Evolutionary conservation across 2,888 invertebrate species (phyloP).

Genomic region (Drosophila paramelanica): DNA sequence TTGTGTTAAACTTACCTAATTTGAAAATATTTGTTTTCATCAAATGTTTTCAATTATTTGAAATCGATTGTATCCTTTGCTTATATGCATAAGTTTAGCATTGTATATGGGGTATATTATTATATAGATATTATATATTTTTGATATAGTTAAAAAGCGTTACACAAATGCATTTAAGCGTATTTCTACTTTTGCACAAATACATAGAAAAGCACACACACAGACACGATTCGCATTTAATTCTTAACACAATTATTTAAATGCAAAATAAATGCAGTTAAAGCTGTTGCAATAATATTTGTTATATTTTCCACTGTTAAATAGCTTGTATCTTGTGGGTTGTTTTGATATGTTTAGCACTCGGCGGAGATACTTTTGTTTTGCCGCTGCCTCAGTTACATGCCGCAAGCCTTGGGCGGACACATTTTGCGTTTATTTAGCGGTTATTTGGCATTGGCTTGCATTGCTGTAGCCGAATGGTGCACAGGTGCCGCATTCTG

Average conservation of each 20-base stretch:
- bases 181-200: conserved; percentile 11
- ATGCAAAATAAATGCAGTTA: conserved; percentile 59
- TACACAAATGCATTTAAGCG: conserved; percentile 36
- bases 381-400: conserved; percentile 37
- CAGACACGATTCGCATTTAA: conserved; percentile 7
- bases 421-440: conserved; percentile 21
- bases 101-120: conserved; percentile 36
- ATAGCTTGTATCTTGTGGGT: conserved; percentile 41
- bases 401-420: conserved; percentile 29
- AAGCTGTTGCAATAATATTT: conserved; percentile 33
- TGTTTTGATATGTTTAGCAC: conserved; percentile 62
- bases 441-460: conserved; percentile 40
- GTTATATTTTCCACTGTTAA: conserved; percentile 23
- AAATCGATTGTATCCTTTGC: conserved; percentile 46
- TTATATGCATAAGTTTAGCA: conserved; percentile 27
- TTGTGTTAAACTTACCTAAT: conserved; percentile 33
- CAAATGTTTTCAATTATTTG: conserved; percentile 34
- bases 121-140: conserved; percentile 5
- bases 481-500: conserved; percentile 70
- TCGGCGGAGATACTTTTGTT: conserved; percentile 41
- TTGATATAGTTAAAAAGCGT: conserved; percentile 41
- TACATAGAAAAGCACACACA: conserved; percentile 12
- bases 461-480: conserved; percentile 48
- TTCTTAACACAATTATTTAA: conserved; percentile 28
- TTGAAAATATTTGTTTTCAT: conserved; percentile 34